A percentile compares a stretch with the other conserved stretches of the same genome.
phyloP scores from a whole-genome alignment of 1,140 invertebrate genomes.

The Eurosta solidaginis region DNA sequence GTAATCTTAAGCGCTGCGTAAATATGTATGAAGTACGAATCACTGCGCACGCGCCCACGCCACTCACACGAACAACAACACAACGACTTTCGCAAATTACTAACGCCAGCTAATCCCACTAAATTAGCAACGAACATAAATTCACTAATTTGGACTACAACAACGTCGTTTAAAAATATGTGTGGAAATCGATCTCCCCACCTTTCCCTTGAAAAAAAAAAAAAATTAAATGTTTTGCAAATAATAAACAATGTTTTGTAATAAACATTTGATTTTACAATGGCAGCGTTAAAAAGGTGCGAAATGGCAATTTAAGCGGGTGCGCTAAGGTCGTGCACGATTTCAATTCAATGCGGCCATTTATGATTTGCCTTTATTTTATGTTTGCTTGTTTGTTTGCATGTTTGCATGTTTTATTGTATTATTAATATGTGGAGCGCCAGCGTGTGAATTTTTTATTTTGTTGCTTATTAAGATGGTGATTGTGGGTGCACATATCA shows the following conservation, averaged over 20 bases:
- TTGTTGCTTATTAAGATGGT: background rate
- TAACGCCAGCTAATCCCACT: background rate
- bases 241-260: background rate
- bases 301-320: slow-evolving; percentile 18
- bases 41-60: slow-evolving; percentile 11
- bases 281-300: slow-evolving; percentile 18
- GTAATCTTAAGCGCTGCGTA: no score
- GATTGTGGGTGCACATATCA: background rate
- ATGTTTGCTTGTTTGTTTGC: background rate
- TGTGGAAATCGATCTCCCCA: no score
- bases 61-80: background rate
- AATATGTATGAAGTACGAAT: no score
- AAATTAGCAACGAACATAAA: background rate
- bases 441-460: background rate
- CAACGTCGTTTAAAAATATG: background rate
- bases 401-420: background rate
- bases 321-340: slow-evolving; percentile 23
- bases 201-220: background rate
- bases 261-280: background rate
- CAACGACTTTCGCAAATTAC: background rate
- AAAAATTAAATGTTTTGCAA: background rate
- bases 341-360: slow-evolving; percentile 16
- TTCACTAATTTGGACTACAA: background rate
- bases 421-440: background rate
- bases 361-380: background rate